Percentiles rank a stretch among this genome's conserved stretches.
Conservation (phyloP, 2,113 vertebrate genomes). For the Phylloscopus trochilus region DNA sequence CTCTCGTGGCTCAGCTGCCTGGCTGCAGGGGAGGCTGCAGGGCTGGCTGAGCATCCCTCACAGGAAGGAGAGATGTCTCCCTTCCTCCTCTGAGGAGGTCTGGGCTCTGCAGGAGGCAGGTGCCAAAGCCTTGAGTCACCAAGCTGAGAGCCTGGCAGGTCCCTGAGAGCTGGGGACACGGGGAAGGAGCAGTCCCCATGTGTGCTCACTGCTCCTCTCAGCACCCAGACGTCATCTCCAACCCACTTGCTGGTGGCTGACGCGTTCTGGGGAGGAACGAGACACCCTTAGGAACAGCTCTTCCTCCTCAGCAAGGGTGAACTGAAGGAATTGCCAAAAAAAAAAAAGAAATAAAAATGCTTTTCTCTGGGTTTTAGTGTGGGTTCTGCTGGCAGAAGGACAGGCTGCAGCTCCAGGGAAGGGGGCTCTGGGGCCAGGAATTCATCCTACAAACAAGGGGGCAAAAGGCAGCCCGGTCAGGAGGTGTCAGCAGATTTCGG, state of each 20-base stretch:
- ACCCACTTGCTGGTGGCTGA: neutral
- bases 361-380: neutral
- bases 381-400: neutral
- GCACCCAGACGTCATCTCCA: neutral
- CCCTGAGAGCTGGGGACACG: neutral
- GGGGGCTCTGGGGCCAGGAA: neutral
- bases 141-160: neutral
- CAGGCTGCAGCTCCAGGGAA: neutral
- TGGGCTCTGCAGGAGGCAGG: neutral
- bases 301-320: neutral
- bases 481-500: neutral
- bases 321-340: neutral
- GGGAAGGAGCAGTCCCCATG: neutral
- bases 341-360: too few species aligned
- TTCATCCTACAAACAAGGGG: neutral
- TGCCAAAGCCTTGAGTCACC: neutral
- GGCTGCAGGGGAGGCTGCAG: neutral
- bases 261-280: neutral
- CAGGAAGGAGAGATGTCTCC: neutral
- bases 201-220: neutral
- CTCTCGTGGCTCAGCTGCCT: neutral
- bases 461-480: neutral
- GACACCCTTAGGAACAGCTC: neutral
- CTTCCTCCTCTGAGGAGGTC: neutral
- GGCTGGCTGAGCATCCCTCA: neutral